These are phyloP conservation scores for Ceuthmochares aereus DNA, from an alignment of 2,113 vertebrate species.

Conservation along the genomic window DNA sequence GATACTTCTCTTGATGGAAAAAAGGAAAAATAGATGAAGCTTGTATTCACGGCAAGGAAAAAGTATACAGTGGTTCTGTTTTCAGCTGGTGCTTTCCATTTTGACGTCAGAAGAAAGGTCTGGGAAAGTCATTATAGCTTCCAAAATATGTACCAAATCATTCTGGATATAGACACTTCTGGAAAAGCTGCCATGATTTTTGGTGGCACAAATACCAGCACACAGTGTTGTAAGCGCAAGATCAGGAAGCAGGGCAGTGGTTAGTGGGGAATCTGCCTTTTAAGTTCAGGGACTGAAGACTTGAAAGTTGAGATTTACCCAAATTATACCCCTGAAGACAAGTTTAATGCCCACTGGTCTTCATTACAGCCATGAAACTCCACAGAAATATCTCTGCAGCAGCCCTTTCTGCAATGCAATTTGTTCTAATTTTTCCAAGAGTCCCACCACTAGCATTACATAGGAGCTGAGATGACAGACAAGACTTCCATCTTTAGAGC, in stretches of 20 bases:
- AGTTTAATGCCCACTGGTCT: background rate
- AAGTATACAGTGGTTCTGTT: background rate
- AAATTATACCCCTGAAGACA: conserved; percentile 49
- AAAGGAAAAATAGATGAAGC: background rate
- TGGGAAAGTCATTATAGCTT: conserved; percentile 19
- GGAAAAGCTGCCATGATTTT: conserved; percentile 5
- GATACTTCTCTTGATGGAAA: background rate
- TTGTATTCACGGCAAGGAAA: background rate
- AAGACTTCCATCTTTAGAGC: conserved; percentile 41
- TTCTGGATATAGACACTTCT: background rate
- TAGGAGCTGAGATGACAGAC: conserved; percentile 62
- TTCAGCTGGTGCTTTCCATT: background rate
- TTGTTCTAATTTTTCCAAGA: conserved; percentile 39
- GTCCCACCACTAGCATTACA: conserved; percentile 1
- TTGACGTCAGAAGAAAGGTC: background rate
- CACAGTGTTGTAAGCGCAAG: background rate
- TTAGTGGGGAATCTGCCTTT: conserved; percentile 7
- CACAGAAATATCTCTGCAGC: background rate
- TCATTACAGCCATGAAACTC: conserved; percentile 27
- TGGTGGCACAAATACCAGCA: conserved; percentile 30
- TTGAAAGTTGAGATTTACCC: conserved; percentile 39
- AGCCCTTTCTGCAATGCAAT: background rate
- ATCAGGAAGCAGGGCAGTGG: background rate
- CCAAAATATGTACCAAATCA: background rate
- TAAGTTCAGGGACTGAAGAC: background rate